Evolutionary conservation across 2,797 vertebrate genomes (phyloP).

Genomic region (Taeniopygia guttata): DNA sequence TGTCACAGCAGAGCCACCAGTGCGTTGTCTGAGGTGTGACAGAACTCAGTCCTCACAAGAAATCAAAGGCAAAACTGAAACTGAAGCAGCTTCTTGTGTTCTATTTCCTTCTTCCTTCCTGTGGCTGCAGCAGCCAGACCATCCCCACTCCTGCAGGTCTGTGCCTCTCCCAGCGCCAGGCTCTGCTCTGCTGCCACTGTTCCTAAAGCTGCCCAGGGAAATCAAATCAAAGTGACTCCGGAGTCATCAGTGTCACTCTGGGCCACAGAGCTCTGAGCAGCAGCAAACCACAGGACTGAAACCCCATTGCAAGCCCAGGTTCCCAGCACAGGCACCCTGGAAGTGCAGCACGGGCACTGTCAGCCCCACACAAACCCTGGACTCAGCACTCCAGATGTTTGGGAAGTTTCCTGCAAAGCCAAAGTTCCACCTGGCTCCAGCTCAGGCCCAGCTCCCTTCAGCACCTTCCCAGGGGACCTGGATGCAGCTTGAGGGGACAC

Average conservation of each 20-base stretch:
- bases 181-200: not conserved
- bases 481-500: not conserved
- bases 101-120: not conserved
- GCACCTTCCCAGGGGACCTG: not conserved
- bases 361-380: not conserved
- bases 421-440: not conserved
- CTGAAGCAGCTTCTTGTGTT: not conserved
- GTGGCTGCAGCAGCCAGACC: not conserved
- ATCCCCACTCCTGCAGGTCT: not conserved
- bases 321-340: not conserved
- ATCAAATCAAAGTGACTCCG: not conserved
- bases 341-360: not conserved
- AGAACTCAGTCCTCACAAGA: not conserved
- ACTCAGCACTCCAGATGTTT: accelerated
- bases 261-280: not conserved
- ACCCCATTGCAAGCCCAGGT: accelerated
- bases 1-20: not conserved
- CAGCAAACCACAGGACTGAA: not conserved
- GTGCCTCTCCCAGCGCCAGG: not conserved
- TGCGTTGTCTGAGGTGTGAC: not conserved
- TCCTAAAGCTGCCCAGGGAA: not conserved
- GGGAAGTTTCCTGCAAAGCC: not conserved
- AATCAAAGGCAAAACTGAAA: conserved; percentile 10
- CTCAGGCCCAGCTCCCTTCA: not conserved
- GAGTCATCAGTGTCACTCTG: not conserved